Conservation (phyloP, 2,888 invertebrate genomes). For the Gisinianus flammeolus region DNA sequence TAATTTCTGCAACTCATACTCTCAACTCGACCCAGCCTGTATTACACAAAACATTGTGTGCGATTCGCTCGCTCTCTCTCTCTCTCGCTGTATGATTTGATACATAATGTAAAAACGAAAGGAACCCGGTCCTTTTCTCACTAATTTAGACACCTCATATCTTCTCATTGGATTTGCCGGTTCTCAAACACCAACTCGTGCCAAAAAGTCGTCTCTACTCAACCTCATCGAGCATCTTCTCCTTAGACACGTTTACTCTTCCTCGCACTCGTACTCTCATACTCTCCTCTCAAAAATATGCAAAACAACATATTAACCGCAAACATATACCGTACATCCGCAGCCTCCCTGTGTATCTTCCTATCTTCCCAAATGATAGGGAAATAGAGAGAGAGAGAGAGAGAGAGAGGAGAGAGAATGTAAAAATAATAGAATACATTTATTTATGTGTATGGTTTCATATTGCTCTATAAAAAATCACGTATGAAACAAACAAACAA, state of each 20-base stretch:
- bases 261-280: not conserved
- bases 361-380: too few relatives aligned
- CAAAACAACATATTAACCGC: constrained; percentile 10
- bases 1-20: not conserved
- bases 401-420: too few relatives aligned
- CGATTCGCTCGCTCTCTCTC: not conserved
- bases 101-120: not conserved
- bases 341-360: not conserved
- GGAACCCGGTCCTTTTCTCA: constrained; percentile 36
- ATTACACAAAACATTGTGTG: not conserved
- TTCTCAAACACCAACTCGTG: constrained; percentile 31
- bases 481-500: too few relatives aligned
- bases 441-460: too few relatives aligned
- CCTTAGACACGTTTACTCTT: not conserved
- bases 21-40: not conserved
- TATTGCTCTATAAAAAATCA: too few relatives aligned
- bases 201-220: constrained; percentile 35
- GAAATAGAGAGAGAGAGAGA: too few relatives aligned
- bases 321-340: constrained; percentile 1
- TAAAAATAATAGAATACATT: too few relatives aligned
- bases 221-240: constrained; percentile 9
- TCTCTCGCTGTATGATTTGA: not conserved
- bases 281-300: not conserved
- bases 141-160: constrained; percentile 44
- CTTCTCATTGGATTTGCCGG: constrained; percentile 31